phyloP scores from a whole-genome alignment of 2,797 vertebrate genomes.

The Acrocephalus scirpaceus region DNA sequence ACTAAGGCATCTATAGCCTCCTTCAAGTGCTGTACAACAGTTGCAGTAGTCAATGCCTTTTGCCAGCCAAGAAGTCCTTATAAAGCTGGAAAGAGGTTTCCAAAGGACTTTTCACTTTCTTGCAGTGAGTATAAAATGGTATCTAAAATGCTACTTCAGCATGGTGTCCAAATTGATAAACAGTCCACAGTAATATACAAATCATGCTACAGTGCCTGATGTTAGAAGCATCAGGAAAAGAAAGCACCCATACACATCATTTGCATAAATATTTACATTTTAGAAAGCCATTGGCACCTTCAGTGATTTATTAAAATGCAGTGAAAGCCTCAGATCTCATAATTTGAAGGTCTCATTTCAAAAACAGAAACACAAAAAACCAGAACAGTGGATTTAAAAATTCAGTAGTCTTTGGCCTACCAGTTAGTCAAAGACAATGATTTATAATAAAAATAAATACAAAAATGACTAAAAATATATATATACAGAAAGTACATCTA shows the following conservation, averaged over 20 bases:
- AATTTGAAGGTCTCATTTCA: conserved; percentile 11
- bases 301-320: conserved; percentile 49
- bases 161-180: conserved; percentile 13
- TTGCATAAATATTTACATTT: conserved; percentile 51
- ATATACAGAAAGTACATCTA: conserved; percentile 80
- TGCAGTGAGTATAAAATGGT: conserved; percentile 38
- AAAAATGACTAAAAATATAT: conserved; percentile 81
- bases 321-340: conserved; percentile 48
- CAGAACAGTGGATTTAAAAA: conserved; percentile 22
- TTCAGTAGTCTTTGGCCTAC: conserved; percentile 73
- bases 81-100: not conserved
- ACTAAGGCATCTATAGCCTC: not conserved
- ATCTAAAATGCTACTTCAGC: conserved; percentile 5
- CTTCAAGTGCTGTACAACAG: conserved; percentile 66
- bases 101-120: conserved; percentile 31
- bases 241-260: not conserved
- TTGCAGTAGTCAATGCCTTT: conserved; percentile 53
- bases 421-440: conserved; percentile 66
- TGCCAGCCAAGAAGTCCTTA: not conserved
- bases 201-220: conserved; percentile 30
- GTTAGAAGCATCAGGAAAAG: conserved; percentile 12
- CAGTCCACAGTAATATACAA: conserved; percentile 39
- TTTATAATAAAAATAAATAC: conserved; percentile 80
- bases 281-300: conserved; percentile 58
- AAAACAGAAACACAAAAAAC: conserved; percentile 8